Base-by-base conservation (phyloP, 1,140 invertebrate genomes). In the Palaemon carinicauda region DNA sequence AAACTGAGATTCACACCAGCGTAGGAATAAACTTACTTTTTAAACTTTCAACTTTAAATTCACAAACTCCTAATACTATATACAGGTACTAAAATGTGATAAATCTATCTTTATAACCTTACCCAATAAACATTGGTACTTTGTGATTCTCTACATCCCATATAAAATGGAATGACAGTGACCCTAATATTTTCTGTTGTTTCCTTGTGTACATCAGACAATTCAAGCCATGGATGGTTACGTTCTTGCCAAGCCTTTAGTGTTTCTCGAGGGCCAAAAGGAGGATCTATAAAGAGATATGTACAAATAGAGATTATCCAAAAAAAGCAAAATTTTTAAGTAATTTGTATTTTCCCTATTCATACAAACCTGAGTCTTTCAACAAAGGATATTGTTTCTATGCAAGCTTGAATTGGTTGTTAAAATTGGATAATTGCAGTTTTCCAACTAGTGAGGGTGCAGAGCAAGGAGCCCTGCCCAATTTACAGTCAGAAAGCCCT, bases 101-200 rank as follows among this genome's bases (percentile, higher is more conserved):
- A 17, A 41, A 15, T 41, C 5, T 19, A 75, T 3, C 50, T 17
- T 15, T 51, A 75, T 21, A 77, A 53, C 90, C 92, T 91, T 92
- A 97, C 97, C 97, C 97, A 98, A 92, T 97, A 97, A n/a, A 97
- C 96, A 53, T 95, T 95, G 53, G 95, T 95, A 80, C 96, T 95
- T 90, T 97, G 96, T 69, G 95, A 96, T 90, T 97, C 96, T 89
- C 97, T 93, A 90, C 96, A 97, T 33, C 97, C 97, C 96, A 98
- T 98, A 91, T 98, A 99, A 92, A 99, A 99, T 4, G 98, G 98
- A 91, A 98, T 99, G 3, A 99, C 98, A 14, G 98, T 99, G 9
- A 99, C 95, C 24, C 98, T 93, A 88, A 99, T 95, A 91, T 96
- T 96, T 92, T 99, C 97, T 0, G 98, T 99, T 0, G 97, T 99